Percentiles rank a stretch among this genome's conserved stretches.
These are phyloP conservation scores for Paramormyrops hopkinsi DNA, from an alignment of 2,797 vertebrate genomes.

Conservation along the genomic window DNA sequence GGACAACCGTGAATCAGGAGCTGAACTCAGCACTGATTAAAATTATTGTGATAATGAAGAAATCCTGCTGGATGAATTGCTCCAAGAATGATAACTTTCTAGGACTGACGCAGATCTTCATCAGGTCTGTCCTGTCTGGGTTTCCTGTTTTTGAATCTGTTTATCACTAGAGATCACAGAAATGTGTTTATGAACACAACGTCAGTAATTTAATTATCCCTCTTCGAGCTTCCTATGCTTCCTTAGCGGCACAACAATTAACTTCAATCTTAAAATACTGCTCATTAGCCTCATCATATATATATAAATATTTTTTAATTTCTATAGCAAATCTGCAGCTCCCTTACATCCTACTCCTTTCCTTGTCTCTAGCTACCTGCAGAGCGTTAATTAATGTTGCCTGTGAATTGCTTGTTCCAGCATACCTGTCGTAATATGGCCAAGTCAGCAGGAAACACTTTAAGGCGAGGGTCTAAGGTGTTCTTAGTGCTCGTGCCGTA, in stretches of 20 bases:
- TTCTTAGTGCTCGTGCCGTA: conserved; percentile 15
- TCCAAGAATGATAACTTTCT: not conserved
- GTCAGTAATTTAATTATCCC: not conserved
- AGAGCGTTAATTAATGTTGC: conserved; percentile 31
- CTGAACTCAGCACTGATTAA: not conserved
- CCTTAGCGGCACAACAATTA: not conserved
- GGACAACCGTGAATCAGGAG: not conserved
- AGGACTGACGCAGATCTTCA: not conserved
- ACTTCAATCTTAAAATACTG: not conserved
- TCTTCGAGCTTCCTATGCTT: not conserved
- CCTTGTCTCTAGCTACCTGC: conserved; percentile 16
- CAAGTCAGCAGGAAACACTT: conserved; percentile 32
- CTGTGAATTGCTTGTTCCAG: conserved; percentile 25
- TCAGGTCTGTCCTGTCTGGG: not conserved
- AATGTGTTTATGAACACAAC: not conserved
- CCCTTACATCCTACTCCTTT: not conserved
- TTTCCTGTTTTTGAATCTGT: not conserved
- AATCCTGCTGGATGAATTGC: not conserved
- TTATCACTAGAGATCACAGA: not conserved
- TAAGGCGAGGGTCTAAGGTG: conserved; percentile 16
- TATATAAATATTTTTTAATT: not conserved
- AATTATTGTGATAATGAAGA: not conserved
- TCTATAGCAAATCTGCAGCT: conserved; percentile 26
- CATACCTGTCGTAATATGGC: conserved; percentile 23
- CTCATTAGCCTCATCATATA: not conserved